A percentile compares a stretch with the other conserved stretches of the same genome.
phyloP scores from a whole-genome alignment of 2,888 invertebrate genomes.

The Cinara cedri region DNA sequence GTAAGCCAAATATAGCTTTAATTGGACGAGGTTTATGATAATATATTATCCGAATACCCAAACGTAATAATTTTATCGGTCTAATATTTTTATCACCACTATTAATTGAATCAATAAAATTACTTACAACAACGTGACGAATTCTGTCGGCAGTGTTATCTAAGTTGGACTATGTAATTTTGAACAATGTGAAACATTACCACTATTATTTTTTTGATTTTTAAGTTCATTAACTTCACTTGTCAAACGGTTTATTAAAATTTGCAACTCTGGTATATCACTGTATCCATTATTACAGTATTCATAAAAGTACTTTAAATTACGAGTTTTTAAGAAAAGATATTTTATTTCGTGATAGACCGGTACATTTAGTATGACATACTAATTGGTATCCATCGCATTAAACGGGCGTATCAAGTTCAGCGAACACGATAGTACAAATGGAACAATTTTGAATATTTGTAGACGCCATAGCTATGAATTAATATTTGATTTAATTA shows the following conservation, averaged over 20 bases:
- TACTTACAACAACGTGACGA: slow-evolving; percentile 8
- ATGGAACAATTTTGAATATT: too few relatives aligned
- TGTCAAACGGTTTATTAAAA: neutral
- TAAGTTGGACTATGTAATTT: slow-evolving; percentile 7
- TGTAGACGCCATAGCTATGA: too few relatives aligned
- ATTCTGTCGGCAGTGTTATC: slow-evolving; percentile 16
- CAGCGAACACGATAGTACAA: too few relatives aligned
- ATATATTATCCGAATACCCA: slow-evolving; percentile 11
- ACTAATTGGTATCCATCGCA: too few relatives aligned
- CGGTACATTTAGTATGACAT: slow-evolving; percentile 13
- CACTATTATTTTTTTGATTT: neutral
- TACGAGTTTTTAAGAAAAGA: slow-evolving; percentile 10
- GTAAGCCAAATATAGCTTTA: slow-evolving; percentile 8
- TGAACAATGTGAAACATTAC: neutral
- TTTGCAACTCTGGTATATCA: slow-evolving; percentile 10
- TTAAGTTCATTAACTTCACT: slow-evolving; percentile 22
- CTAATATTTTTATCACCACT: slow-evolving; percentile 23
- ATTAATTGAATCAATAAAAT: slow-evolving; percentile 23
- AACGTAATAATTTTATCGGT: slow-evolving; percentile 12
- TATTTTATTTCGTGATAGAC: slow-evolving; percentile 10
- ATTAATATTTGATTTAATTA: too few relatives aligned
- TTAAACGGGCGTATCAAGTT: too few relatives aligned
- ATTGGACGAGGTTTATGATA: slow-evolving; percentile 14
- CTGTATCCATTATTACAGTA: slow-evolving; percentile 16
- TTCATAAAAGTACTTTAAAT: slow-evolving; percentile 21